phyloP scores from a whole-genome alignment of 2,888 invertebrate genomes.

The Trichopoda pennipes region DNA sequence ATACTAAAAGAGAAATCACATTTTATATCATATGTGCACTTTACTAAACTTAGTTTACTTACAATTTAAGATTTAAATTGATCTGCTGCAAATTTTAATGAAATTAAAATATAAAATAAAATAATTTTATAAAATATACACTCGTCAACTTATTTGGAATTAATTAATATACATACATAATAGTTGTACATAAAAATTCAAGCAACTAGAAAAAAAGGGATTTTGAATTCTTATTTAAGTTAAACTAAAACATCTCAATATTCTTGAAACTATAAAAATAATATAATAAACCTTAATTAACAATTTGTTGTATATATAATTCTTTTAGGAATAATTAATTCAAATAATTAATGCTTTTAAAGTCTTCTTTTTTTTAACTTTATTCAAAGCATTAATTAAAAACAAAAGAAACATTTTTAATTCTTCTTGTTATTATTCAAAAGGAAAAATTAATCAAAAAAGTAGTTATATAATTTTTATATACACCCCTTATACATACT shows the following conservation, averaged over 20 bases:
- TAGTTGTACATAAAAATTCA: conserved; percentile 9
- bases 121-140: conserved; percentile 16
- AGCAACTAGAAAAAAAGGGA: conserved; percentile 13
- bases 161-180: conserved; percentile 19
- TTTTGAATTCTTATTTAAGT: conserved; percentile 44
- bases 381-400: not conserved
- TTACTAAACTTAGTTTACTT: conserved; percentile 50
- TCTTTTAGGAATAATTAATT: conserved; percentile 42
- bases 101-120: conserved; percentile 14
- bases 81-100: conserved; percentile 13
- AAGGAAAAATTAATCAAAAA: conserved; percentile 28
- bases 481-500: conserved; percentile 47
- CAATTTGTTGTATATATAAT: conserved; percentile 48
- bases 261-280: conserved; percentile 33
- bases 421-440: conserved; percentile 37
- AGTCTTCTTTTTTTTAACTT: conserved; percentile 54
- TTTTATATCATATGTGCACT: conserved; percentile 60
- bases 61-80: conserved; percentile 26
- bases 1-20: not conserved
- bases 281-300: conserved; percentile 5
- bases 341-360: conserved; percentile 53
- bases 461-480: conserved; percentile 58
- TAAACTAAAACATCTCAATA: conserved; percentile 47
- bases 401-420: not conserved
- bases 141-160: conserved; percentile 45